Conservation (phyloP, 2,113 vertebrate species). For the Bucco capensis region DNA sequence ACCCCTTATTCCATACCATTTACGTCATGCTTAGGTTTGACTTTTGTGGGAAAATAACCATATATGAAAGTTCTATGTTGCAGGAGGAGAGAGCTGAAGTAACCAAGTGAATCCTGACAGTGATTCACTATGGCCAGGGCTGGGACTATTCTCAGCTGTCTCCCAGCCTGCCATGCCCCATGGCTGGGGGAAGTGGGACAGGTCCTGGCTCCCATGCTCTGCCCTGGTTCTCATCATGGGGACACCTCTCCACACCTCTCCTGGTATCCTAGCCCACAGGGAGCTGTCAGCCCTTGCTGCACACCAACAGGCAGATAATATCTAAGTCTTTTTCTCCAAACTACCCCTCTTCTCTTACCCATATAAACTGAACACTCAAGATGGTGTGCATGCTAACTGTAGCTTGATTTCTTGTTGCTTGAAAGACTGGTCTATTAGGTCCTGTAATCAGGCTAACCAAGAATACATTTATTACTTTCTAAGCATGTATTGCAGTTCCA, state of each 20-base stretch:
- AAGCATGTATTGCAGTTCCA: background rate
- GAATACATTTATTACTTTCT: background rate
- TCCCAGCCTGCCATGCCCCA: background rate
- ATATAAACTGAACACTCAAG: background rate
- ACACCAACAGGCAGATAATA: background rate
- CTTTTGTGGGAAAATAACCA: too few species aligned
- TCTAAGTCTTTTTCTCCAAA: background rate
- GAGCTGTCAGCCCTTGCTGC: rapidly evolving
- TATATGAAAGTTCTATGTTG: too few species aligned
- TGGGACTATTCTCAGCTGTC: background rate
- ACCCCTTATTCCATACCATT: too few species aligned
- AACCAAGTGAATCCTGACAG: too few species aligned
- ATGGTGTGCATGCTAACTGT: background rate
- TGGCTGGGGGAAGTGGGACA: rapidly evolving
- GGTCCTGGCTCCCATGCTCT: background rate
- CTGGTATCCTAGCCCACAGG: background rate
- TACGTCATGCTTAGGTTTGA: too few species aligned
- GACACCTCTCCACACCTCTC: rapidly evolving
- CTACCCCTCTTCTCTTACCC: background rate
- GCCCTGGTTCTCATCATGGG: background rate
- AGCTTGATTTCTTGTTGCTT: background rate
- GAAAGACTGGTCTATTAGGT: background rate
- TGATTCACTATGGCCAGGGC: background rate
- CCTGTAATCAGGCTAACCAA: background rate
- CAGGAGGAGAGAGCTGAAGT: too few species aligned